These are phyloP conservation scores for Labeo rohita DNA, from an alignment of 2,113 vertebrate genomes.

Conservation along the genomic window DNA sequence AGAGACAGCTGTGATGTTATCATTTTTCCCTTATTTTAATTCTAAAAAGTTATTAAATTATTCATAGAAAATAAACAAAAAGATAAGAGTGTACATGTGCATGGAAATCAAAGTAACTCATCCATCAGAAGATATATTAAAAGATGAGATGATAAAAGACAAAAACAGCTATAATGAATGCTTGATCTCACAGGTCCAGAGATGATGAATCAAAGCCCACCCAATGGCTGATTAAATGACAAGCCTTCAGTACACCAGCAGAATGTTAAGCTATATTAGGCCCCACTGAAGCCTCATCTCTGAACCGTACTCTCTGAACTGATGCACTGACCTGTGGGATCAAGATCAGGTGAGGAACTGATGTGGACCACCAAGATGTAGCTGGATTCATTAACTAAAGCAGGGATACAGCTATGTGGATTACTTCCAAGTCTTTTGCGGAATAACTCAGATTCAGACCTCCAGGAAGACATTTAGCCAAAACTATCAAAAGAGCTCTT, in stretches of 20 bases:
- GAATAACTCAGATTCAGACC: not conserved
- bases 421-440: slow-evolving; percentile 27
- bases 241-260: slow-evolving; percentile 40
- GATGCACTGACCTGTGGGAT: slow-evolving; percentile 27
- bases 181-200: slow-evolving; percentile 62
- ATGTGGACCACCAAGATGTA: slow-evolving; percentile 14
- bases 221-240: slow-evolving; percentile 49
- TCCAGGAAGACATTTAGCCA: not conserved
- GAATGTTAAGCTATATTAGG: slow-evolving; percentile 46
- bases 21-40: not conserved
- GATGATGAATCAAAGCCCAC: not conserved
- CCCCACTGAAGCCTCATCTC: slow-evolving; percentile 21
- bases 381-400: not conserved
- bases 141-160: slow-evolving; percentile 25
- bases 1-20: not conserved
- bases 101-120: not conserved
- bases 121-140: not conserved
- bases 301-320: slow-evolving; percentile 1
- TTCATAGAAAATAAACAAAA: slow-evolving; percentile 6
- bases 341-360: slow-evolving; percentile 14
- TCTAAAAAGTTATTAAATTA: not conserved
- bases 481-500: not conserved
- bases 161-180: not conserved
- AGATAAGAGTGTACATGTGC: not conserved
- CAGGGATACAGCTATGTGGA: slow-evolving; percentile 20